Evolutionary conservation across 2,888 invertebrate genomes (phyloP).

Genomic region (Camponotus fellah): DNA sequence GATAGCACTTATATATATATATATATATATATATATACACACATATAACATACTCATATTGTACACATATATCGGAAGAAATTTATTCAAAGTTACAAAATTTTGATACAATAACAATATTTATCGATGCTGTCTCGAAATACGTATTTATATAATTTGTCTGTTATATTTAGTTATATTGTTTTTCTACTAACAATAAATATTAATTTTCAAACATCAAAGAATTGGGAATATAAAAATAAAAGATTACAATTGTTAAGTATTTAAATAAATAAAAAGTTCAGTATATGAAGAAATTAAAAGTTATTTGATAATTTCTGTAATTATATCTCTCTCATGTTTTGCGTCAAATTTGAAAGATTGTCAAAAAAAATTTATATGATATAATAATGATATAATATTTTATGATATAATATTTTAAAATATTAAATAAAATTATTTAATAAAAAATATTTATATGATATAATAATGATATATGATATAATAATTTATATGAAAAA

Average conservation of each 20-base stretch:
- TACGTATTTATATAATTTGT: neutral
- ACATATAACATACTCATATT: neutral
- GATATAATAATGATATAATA: too few species aligned
- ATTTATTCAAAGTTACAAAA: neutral
- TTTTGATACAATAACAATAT: neutral
- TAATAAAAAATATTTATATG: too few species aligned
- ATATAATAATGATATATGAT: too few species aligned
- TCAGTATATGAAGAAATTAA: neutral
- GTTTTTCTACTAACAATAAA: neutral
- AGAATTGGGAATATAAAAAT: neutral
- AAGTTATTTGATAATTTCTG: neutral
- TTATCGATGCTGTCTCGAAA: neutral
- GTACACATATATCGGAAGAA: neutral
- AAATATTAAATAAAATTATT: too few species aligned
- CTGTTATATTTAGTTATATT: neutral
- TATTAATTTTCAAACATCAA: neutral
- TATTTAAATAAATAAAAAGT: neutral
- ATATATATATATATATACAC: neutral
- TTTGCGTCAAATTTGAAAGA: neutral
- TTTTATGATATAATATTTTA: too few species aligned
- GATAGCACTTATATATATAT: neutral
- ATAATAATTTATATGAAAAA: too few species aligned
- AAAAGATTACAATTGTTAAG: neutral
- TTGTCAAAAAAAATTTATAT: neutral
- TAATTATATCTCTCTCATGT: neutral